Evolutionary conservation across 2,888 invertebrate genomes (phyloP).

Genomic region (Zelleria hepariella): DNA sequence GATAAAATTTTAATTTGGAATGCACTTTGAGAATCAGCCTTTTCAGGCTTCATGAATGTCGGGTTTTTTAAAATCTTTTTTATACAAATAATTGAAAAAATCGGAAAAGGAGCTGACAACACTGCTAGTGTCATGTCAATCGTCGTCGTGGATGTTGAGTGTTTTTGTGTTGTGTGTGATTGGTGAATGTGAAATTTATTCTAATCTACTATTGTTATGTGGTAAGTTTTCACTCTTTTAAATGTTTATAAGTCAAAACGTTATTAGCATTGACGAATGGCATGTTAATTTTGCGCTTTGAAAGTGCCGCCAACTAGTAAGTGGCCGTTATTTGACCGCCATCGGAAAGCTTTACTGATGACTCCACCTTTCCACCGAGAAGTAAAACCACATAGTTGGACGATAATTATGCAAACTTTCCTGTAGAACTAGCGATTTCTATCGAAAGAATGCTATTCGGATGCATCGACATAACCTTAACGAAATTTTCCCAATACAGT

Average conservation of each 20-base stretch:
- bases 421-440: background rate
- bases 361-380: slow-evolving; percentile 13
- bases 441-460: background rate
- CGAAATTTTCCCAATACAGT: background rate
- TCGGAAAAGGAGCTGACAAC: background rate
- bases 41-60: too few species aligned
- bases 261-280: background rate
- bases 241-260: background rate
- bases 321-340: slow-evolving; percentile 67
- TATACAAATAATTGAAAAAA: too few species aligned
- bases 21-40: too few species aligned
- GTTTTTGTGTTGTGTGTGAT: slow-evolving; percentile 65
- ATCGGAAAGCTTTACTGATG: slow-evolving; percentile 31
- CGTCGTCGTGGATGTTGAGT: slow-evolving; percentile 34
- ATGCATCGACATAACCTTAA: background rate
- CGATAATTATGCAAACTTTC: background rate
- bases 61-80: too few species aligned
- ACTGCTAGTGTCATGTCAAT: slow-evolving; percentile 18
- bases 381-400: background rate
- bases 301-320: slow-evolving; percentile 2
- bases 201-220: slow-evolving; percentile 51
- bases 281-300: background rate
- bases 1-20: too few species aligned
- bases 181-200: slow-evolving; percentile 41
- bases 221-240: slow-evolving; percentile 42